Conservation (phyloP, 1,140 invertebrate genomes). For the Hirudo medicinalis region DNA sequence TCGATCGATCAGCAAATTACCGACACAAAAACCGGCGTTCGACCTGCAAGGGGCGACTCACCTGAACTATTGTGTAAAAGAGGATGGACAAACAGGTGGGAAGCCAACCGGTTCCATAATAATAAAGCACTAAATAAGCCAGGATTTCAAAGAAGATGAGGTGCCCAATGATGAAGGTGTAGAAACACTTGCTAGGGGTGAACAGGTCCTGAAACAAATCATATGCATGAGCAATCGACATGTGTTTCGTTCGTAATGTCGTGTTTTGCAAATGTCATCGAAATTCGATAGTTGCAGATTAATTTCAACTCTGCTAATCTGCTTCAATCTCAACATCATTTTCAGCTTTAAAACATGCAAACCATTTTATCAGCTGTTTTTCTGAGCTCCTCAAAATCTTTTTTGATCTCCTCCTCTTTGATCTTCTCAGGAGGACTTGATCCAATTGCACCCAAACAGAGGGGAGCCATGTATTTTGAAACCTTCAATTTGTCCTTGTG, state of each 20-base stretch:
- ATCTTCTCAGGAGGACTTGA: constrained; percentile 17
- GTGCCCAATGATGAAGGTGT: constrained; percentile 31
- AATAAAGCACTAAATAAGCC: constrained; percentile 31
- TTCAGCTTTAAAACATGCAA: constrained; percentile 7
- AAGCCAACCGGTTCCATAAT: constrained; percentile 36
- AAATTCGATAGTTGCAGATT: background rate
- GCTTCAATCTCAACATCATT: background rate
- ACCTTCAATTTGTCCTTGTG: constrained; percentile 33
- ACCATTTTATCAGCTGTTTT: constrained; percentile 36
- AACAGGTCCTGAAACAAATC: constrained; percentile 35
- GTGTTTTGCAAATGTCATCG: background rate
- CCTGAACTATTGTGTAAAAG: constrained; percentile 33
- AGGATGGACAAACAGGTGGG: constrained; percentile 31
- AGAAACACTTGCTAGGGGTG: constrained; percentile 36
- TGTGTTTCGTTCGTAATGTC: background rate
- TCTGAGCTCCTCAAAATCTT: constrained; percentile 34
- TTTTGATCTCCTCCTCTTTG: constrained; percentile 20
- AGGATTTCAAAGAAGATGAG: constrained; percentile 35
- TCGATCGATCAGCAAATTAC: background rate
- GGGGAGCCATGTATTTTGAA: constrained; percentile 34
- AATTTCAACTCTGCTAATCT: background rate
- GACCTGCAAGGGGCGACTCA: constrained; percentile 23
- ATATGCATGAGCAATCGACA: background rate
- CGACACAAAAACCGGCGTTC: background rate
- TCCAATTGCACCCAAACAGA: constrained; percentile 31